Conservation (phyloP, 2,797 vertebrate genomes). For the Chrosomus eos region DNA sequence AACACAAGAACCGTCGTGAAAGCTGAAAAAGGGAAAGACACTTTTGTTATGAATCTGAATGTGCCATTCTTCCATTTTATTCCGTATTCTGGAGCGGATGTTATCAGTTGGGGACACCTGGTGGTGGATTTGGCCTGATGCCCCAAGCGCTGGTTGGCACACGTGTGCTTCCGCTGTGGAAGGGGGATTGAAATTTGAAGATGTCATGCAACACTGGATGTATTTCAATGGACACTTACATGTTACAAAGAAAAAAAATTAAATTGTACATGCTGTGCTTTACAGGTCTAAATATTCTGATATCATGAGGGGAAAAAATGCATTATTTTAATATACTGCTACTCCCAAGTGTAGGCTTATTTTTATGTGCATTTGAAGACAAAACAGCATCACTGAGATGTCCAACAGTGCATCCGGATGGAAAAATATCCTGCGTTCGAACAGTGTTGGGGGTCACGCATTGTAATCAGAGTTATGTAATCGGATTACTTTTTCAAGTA, state of each 20-base stretch:
- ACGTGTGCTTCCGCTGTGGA: conserved; percentile 62
- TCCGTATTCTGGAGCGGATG: conserved; percentile 66
- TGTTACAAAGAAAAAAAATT: conserved; percentile 68
- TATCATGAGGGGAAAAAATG: conserved; percentile 61
- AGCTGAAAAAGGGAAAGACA: conserved; percentile 17
- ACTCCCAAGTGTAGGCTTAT: conserved; percentile 74
- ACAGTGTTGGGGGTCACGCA: not conserved
- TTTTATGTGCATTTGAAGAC: conserved; percentile 79
- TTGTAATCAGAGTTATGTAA: not conserved
- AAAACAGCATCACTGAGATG: conserved; percentile 72
- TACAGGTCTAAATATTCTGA: conserved; percentile 78
- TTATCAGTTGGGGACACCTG: conserved; percentile 80
- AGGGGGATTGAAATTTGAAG: conserved; percentile 57
- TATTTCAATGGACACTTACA: conserved; percentile 73
- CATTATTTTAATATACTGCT: conserved; percentile 83
- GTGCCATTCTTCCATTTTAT: conserved; percentile 59
- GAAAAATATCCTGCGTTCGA: conserved; percentile 24
- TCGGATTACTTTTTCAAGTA: not conserved
- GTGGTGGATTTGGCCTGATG: conserved; percentile 75
- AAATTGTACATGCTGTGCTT: conserved; percentile 76
- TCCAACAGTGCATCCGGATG: conserved; percentile 73
- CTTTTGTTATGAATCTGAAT: conserved; percentile 54
- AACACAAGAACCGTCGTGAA: conserved; percentile 1
- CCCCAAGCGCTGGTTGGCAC: conserved; percentile 61
- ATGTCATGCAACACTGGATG: conserved; percentile 67